Evolutionary conservation across 1,140 invertebrate genomes (phyloP).

Genomic region (Hylaeus anthracinus): DNA sequence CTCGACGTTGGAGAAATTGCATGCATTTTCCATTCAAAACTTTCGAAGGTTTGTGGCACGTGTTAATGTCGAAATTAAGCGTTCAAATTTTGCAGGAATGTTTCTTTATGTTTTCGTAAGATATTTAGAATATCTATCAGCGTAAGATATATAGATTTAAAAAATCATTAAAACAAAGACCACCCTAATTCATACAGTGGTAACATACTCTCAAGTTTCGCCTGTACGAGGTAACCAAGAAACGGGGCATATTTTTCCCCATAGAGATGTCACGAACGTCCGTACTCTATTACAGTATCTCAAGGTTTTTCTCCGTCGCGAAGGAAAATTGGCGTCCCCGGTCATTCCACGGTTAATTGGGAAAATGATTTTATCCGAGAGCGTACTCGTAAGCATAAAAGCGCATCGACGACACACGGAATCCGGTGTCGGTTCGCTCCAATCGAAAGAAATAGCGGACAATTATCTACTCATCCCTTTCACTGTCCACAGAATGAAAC

Average conservation of each 20-base stretch:
- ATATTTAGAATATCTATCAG: too few species aligned
- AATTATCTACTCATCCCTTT: conserved; percentile 47
- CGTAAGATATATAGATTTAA: too few species aligned
- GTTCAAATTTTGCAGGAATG: too few species aligned
- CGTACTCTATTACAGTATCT: background rate
- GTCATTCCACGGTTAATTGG: conserved; percentile 18
- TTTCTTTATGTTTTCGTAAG: too few species aligned
- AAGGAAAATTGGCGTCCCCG: background rate
- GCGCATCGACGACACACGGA: conserved; percentile 8
- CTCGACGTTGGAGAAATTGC: too few species aligned
- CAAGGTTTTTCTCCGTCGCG: background rate
- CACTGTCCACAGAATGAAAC: conserved; percentile 32
- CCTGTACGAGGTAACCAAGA: too few species aligned
- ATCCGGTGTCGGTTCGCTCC: conserved; percentile 7
- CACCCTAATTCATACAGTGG: too few species aligned
- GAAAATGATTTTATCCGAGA: conserved; percentile 28
- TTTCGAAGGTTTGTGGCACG: too few species aligned
- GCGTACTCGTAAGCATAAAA: background rate
- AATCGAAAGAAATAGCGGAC: conserved; percentile 20
- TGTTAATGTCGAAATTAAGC: too few species aligned
- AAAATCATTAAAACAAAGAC: too few species aligned
- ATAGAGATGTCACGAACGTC: background rate
- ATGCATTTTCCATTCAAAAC: too few species aligned
- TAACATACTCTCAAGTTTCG: too few species aligned
- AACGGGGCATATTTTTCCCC: background rate